Evolutionary conservation across 2,113 vertebrate species (phyloP), one percentile per base, ranked within the genome.

Genomic region (Glaucomys volans): DNA sequence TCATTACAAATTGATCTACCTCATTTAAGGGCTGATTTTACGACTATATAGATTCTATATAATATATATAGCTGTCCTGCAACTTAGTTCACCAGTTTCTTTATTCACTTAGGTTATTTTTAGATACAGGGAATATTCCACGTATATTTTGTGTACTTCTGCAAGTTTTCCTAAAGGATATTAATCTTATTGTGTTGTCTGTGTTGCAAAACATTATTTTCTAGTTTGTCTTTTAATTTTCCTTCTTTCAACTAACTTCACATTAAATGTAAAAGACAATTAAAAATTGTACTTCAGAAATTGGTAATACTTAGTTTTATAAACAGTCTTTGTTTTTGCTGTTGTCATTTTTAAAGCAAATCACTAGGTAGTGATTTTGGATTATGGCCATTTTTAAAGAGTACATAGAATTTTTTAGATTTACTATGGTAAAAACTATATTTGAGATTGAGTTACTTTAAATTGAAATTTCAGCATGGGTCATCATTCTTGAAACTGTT

Each of bases 231-330:
- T 94, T 90, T 93, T 96, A 64, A 89, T 91, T 94, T 84, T 87
- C 30, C 76, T 97, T 66, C 77, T 95, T 96, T 87, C 90, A 95
- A 95, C 84, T 96, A 96, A 96, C 74, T 71, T 66, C 28, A 75
- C 64, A 47, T 75, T 87, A 88, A 71, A 37, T 96, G 50, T 86
- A 76, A 96, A 77, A 83, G 28, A 32, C 24, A 75, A 59, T 80
- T 77, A 83, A 59, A 59, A 86, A 69, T 80, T 42, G 64, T 85
- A 44, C 30, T 84, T 95, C 44, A 57, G 37, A 82, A 28, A 9
- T 64, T 92, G 62, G 37, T 92, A 57, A 80, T 8, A 77, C 30
- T 79, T 20, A 44, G 28, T 93, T 80, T 94, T 72, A 76, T 94
- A 72, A 91, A 71, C 44, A 90, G 28, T 17, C 20, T 42, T 22